These are phyloP conservation scores for Sardina pilchardus DNA, from an alignment of 2,113 vertebrate genomes.

Conservation along the genomic window DNA sequence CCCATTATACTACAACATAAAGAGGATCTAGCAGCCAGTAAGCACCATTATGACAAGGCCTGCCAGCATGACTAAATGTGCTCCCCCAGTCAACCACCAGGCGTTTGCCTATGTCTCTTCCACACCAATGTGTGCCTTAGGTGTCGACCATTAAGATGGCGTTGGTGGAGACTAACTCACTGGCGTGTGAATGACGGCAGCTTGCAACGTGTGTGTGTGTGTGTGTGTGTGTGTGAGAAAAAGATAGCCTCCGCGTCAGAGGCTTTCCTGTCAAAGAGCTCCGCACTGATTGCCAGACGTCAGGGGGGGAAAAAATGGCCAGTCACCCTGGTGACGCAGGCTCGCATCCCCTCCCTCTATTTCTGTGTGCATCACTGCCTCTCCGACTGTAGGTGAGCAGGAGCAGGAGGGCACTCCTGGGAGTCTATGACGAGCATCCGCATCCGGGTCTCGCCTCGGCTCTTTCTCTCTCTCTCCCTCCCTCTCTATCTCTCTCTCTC, in stretches of 20 bases:
- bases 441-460: not conserved
- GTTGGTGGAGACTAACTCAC: not conserved
- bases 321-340: not conserved
- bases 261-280: not conserved
- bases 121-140: not conserved
- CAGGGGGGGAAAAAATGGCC: not conserved
- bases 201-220: not conserved
- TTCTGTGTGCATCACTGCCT: not conserved
- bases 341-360: conserved; percentile 42
- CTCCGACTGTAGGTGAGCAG: not conserved
- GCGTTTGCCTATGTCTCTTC: not conserved
- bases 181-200: not conserved
- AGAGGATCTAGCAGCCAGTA: not conserved
- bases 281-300: not conserved
- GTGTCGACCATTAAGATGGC: not conserved
- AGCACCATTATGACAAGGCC: not conserved
- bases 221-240: not conserved
- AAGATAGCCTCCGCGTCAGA: not conserved
- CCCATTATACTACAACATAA: not conserved
- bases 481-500: not conserved
- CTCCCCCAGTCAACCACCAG: not conserved
- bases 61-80: not conserved
- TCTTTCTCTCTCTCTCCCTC: not conserved
- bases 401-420: not conserved
- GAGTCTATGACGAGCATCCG: not conserved